Evolutionary conservation across 2,113 vertebrate species (phyloP), one percentile per base, ranked within the genome.

Genomic region (Microtus pennsylvanicus): DNA sequence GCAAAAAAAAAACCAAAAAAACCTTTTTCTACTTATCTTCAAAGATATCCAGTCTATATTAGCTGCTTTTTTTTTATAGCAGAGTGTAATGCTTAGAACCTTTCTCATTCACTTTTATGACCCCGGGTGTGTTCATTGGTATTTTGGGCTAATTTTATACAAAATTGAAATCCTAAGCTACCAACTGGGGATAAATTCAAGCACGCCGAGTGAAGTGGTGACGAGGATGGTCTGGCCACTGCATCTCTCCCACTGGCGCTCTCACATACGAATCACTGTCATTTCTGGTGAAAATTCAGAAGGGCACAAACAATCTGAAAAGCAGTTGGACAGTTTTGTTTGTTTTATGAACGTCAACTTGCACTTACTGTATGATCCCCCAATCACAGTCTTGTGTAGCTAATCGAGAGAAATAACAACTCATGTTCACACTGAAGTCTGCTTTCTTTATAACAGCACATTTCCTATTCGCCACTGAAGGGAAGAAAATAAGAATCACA

Each of bases 351-450:
- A 81, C 77, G 7, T 70, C 55, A 91, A 45, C 26, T 19, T 24
- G 61, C 1, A 47, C 12, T 91, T 1, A 45, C 19, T 58, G 55
- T 70, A 28, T 47, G n/a, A 91, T 14, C 10, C 28, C n/a, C 26
- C 12, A 52, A 21, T 92, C 13, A 76, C 1, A 63, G 16, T 45
- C 33, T 33, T 82, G 8, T 19, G 2, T 45, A 87, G 75, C 90
- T 74, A 87, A 13, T 1, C 33, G 80, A 76, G n/a, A 89, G 9
- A 93, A 96, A 91, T 14, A 33, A 93, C 55, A 91, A 69, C 21
- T 88, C 17, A 26, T 9, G 3, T n/a, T 91, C 65, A 87, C 35
- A 70, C 2, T 70, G 76, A 87, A 74, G 26, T 38, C 50, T 72
- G 17, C 33, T 55, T n/a, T 78, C 2, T 87, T 72, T 74, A 81